Percentiles rank a stretch among this genome's conserved stretches.
Conservation (phyloP, 2,888 invertebrate species). For the Monochamus alternatus region DNA sequence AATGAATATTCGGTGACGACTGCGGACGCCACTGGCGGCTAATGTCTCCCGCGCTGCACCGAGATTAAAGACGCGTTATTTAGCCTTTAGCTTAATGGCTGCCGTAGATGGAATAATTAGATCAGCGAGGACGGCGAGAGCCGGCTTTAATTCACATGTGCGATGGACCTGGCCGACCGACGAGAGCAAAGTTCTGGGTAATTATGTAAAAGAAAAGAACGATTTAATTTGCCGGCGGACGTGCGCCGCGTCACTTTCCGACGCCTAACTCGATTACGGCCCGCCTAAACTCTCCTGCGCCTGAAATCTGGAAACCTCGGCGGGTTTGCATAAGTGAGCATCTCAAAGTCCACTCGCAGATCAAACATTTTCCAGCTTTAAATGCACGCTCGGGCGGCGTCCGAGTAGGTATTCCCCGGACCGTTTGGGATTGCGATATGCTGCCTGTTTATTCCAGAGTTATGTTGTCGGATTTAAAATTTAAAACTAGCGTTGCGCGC, state of each 20-base stretch:
- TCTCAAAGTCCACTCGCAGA: constrained; percentile 50
- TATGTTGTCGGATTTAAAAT: constrained; percentile 23
- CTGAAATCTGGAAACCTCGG: constrained; percentile 63
- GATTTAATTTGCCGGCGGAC: constrained; percentile 48
- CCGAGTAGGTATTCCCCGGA: constrained; percentile 27
- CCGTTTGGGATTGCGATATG: constrained; percentile 23
- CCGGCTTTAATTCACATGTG: constrained; percentile 65
- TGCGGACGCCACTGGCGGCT: constrained; percentile 6
- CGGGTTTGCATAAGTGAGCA: constrained; percentile 61
- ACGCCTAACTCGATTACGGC: constrained; percentile 61
- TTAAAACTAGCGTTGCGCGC: constrained; percentile 6
- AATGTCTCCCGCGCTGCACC: constrained; percentile 30
- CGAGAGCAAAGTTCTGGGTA: constrained; percentile 48
- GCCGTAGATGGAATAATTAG: constrained; percentile 69
- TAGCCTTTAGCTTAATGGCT: constrained; percentile 68
- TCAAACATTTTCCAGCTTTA: constrained; percentile 53
- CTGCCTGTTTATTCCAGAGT: constrained; percentile 7
- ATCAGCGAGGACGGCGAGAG: constrained; percentile 65
- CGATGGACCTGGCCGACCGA: constrained; percentile 55
- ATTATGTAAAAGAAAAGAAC: constrained; percentile 45
- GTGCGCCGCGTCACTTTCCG: constrained; percentile 57
- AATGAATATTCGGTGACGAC: neutral
- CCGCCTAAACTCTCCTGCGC: constrained; percentile 56
- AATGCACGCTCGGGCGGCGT: constrained; percentile 35
- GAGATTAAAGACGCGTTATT: constrained; percentile 70